A percentile compares a stretch with the other conserved stretches of the same genome.
These are phyloP conservation scores for Scaptomyza graminum DNA, from an alignment of 1,140 invertebrate genomes.

Conservation along the genomic window DNA sequence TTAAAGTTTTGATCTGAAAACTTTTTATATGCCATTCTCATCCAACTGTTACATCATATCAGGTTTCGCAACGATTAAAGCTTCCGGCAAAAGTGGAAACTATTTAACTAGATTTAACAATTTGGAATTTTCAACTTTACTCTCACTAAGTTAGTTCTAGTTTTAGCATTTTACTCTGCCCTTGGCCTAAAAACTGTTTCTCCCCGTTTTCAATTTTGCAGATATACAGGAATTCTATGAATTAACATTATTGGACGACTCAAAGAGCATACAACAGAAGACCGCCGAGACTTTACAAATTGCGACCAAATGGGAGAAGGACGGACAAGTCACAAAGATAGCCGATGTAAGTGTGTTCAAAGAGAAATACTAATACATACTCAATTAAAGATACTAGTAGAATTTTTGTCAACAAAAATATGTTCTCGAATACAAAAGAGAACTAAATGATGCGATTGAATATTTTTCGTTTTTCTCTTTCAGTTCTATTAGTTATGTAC, in stretches of 20 bases:
- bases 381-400: not conserved
- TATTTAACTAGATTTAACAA: too few relatives aligned
- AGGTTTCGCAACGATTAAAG: not conserved
- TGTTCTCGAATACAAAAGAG: not conserved
- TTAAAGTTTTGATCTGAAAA: constrained; percentile 9
- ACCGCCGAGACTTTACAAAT: constrained; percentile 97
- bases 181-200: too few relatives aligned
- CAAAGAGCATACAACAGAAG: constrained; percentile 97
- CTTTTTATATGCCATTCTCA: constrained; percentile 10
- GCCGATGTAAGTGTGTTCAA: constrained; percentile 68
- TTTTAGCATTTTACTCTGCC: not conserved
- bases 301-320: constrained; percentile 96
- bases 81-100: too few relatives aligned
- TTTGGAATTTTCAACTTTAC: not conserved
- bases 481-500: not conserved
- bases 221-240: constrained; percentile 99
- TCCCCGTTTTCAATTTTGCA: constrained; percentile 85
- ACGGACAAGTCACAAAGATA: constrained; percentile 81
- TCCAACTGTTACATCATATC: too few relatives aligned
- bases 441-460: not conserved
- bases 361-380: not conserved
- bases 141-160: too few relatives aligned
- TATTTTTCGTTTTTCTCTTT: not conserved
- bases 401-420: too few relatives aligned
- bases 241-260: constrained; percentile 96